Base-by-base conservation (phyloP, 2,797 vertebrate species). In the Galaxias olidus region DNA sequence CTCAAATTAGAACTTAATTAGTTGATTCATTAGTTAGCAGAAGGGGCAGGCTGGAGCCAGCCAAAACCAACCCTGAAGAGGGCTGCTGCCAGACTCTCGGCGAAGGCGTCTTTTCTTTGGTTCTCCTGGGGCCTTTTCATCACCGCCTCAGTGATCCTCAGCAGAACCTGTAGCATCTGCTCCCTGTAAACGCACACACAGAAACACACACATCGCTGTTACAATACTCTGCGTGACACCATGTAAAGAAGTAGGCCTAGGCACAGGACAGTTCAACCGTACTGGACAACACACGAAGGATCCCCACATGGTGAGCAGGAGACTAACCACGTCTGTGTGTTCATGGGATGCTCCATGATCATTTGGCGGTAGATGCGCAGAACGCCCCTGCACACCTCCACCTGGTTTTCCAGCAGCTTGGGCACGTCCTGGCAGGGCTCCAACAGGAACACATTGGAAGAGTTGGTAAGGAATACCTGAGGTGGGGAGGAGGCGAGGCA, bases 291-390 rank as follows among this genome's bases (percentile, higher is more conserved):
- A n/a, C n/a, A n/a, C n/a, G n/a, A n/a, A n/a, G n/a, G n/a, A n/a
- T n/a, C n/a, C n/a, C 8, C 45, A 8, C 45, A 9, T 8, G 2
- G 45, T 14, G 45, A 9, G 20, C 0, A 14, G 40, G 7, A 6
- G 40, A 87, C 93, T 91, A 77, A 99, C 98, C 98, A 99, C 0
- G 97, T 99, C 86, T 91, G 95, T 72, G 93, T 94, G 73, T 93
- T 92, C 98, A 99, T 99, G 10, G 90, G 88, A 69, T 96, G 92
- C 67, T 99, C 96, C 97, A 99, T 99, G 84, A 99, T 98, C 94
- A 99, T 97, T 76, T 91, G 96, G 20, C 98, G 91, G 81, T 97
- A 99, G 87, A 99, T 96, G 83, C 93, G 94, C 73, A 99, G 90
- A 80, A 99, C 94, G 5, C 94, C 93, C 84, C 95, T 96, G 88